phyloP scores from a whole-genome alignment of 2,113 vertebrate species.

The Poicephalus gulielmi region DNA sequence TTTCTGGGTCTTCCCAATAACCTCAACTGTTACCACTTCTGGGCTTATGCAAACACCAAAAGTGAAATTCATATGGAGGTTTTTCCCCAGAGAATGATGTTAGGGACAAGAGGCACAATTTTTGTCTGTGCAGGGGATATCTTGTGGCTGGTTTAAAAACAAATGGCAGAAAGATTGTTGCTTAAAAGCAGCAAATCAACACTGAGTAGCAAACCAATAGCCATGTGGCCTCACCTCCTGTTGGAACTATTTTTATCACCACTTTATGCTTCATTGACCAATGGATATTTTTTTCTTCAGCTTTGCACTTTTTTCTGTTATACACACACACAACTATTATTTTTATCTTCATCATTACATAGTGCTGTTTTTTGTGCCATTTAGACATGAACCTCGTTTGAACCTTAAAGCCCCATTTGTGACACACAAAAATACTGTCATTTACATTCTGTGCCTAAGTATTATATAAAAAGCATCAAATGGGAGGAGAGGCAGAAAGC shows the following conservation, averaged over 20 bases:
- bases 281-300: conserved; percentile 60
- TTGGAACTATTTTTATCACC: conserved; percentile 68
- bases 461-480: conserved; percentile 78
- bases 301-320: conserved; percentile 68
- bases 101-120: neutral
- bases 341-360: conserved; percentile 72
- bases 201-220: neutral
- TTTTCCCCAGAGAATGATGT: neutral
- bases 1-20: neutral
- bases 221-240: conserved; percentile 54
- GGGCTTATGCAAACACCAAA: neutral
- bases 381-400: conserved; percentile 74
- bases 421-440: conserved; percentile 71
- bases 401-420: conserved; percentile 73
- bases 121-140: neutral
- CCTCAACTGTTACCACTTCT: rapidly evolving
- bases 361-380: conserved; percentile 59
- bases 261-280: conserved; percentile 71
- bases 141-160: neutral
- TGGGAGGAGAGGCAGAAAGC: conserved; percentile 70
- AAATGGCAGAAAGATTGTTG: neutral
- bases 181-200: neutral
- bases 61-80: neutral
- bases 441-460: conserved; percentile 78
- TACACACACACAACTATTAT: conserved; percentile 21